Base-by-base conservation (phyloP, 2,113 vertebrate genomes). In the Struthio camelus region DNA sequence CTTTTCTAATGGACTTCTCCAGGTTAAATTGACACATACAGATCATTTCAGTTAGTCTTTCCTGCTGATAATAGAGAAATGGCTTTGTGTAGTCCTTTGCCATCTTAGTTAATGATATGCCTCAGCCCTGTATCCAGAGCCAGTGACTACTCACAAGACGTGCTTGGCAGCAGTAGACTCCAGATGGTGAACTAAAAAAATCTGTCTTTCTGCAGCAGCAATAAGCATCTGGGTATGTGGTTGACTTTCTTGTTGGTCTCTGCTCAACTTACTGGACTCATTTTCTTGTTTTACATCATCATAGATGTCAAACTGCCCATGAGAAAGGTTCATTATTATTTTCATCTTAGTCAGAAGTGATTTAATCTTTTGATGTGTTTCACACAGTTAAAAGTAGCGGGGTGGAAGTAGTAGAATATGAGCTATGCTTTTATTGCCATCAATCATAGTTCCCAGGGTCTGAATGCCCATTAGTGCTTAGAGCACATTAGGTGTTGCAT, bases 111-210 rank as follows among this genome's bases (percentile, higher is more conserved):
- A 79, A 89, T 48, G 24, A 89, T 48, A 22, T 87, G 87, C 40
- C 71, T 88, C 67, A 81, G 81, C 51, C 64, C n/a, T 84, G 77
- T 54, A 58, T 90, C 93, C 46, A 48, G 87, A 76, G 62, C 38
- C 27, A 36, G 1, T 78, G 78, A 82, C 67, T 82, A 93, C 89
- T 93, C 56, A 80, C 46, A 87, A 87, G 93, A 93, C 83, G 46
- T 88, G 56, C 28, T 94, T 97, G 94, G 94, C 96, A 96, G 69
- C 78, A 81, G 32, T n/a, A 89, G 34, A 14, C 40, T 88, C 76
- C 96, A 97, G 97, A 96, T 95, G 94, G 93, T 85, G 80, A 89
- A 54, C 91, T 89, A 65, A 73, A 93, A 77, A 93, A 40, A 62
- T 19, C 62, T 91, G 73, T 23, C 94, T 92, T 90, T 58, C 72